These are phyloP conservation scores for Castor canadensis DNA, from an alignment of 2,113 vertebrate species.

Conservation along the genomic window DNA sequence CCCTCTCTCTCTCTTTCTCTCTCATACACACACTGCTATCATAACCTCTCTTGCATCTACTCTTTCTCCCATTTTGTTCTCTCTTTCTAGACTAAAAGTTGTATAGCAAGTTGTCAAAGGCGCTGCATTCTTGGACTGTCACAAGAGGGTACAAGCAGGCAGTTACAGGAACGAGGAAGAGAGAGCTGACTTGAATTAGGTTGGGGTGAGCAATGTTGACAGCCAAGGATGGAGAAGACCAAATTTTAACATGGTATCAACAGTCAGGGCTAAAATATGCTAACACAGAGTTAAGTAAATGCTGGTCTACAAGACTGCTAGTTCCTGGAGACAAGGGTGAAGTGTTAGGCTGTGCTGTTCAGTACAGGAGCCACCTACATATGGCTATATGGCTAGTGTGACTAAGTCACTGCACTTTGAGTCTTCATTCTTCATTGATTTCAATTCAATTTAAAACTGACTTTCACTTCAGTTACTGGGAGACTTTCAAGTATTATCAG, in stretches of 20 bases:
- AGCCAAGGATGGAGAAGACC: not conserved
- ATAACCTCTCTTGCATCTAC: not conserved
- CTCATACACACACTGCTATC: not conserved
- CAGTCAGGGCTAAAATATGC: too few relatives aligned
- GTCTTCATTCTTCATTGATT: not conserved
- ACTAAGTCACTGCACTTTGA: not conserved
- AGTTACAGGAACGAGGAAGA: not conserved
- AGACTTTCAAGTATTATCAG: not conserved
- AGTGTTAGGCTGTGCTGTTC: rapidly evolving
- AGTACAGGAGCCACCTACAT: not conserved
- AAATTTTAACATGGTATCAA: not conserved
- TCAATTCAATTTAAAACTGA: not conserved
- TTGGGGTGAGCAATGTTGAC: not conserved
- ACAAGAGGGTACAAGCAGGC: not conserved
- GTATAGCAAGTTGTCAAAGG: not conserved
- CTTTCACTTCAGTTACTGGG: not conserved
- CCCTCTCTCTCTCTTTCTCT: too few relatives aligned
- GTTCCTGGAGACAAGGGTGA: not conserved
- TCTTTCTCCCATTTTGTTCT: not conserved
- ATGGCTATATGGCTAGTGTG: rapidly evolving
- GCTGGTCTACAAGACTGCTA: not conserved
- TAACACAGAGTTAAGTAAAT: not conserved
- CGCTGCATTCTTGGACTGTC: rapidly evolving
- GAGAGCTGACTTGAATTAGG: not conserved
- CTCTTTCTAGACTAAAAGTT: not conserved